phyloP scores from a whole-genome alignment of 2,797 vertebrate species.

The Pseudomugil tenellus region DNA sequence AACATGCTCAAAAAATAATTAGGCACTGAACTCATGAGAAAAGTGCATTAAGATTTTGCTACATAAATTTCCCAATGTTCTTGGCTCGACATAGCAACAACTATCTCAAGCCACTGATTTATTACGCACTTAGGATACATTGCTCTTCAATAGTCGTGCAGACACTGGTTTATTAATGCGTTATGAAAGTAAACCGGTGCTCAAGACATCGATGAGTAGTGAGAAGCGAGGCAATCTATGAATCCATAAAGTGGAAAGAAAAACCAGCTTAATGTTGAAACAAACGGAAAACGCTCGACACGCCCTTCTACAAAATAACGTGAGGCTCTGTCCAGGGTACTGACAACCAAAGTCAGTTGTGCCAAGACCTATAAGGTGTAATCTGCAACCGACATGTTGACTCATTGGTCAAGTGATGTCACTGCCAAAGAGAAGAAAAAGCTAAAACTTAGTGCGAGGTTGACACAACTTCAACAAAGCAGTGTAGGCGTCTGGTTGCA shows the following conservation, averaged over 20 bases:
- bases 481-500: neutral
- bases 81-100: neutral
- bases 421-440: too few species aligned
- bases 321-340: constrained; percentile 44
- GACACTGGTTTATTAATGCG: constrained; percentile 24
- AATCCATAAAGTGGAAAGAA: constrained; percentile 1
- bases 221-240: constrained; percentile 19
- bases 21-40: neutral
- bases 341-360: constrained; percentile 34
- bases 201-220: constrained; percentile 53
- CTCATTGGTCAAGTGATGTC: too few species aligned
- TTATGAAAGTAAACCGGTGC: constrained; percentile 62
- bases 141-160: constrained; percentile 9
- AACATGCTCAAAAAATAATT: neutral
- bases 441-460: neutral
- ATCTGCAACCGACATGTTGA: constrained; percentile 34
- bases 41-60: neutral
- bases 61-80: neutral
- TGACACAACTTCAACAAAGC: neutral
- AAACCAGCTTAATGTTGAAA: constrained; percentile 25
- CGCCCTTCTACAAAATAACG: constrained; percentile 15
- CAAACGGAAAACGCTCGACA: constrained; percentile 33
- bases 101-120: constrained; percentile 16
- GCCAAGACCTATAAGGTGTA: neutral
- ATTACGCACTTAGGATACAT: constrained; percentile 53